Evolutionary conservation across 2,113 vertebrate species (phyloP).

Genomic region (Ornithorhynchus anatinus): DNA sequence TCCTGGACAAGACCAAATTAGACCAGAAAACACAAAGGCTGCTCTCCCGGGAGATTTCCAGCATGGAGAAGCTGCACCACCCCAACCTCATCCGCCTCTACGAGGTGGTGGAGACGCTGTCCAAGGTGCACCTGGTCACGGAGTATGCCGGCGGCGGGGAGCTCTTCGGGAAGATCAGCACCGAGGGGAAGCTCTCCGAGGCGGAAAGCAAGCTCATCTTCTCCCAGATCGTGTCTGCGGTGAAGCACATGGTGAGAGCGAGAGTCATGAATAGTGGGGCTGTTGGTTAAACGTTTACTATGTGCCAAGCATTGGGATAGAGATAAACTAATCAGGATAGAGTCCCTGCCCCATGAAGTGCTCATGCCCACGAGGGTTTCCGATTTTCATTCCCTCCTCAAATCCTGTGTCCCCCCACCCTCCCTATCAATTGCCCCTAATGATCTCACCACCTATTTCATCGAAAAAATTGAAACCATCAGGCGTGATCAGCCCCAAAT

Average conservation of each 20-base stretch:
- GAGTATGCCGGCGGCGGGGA: slow-evolving; percentile 94
- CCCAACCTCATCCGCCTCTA: slow-evolving; percentile 96
- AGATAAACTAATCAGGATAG: too few species aligned
- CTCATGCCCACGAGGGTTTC: too few species aligned
- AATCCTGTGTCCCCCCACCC: too few species aligned
- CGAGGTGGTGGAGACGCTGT: slow-evolving; percentile 96
- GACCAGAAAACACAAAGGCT: slow-evolving; percentile 93
- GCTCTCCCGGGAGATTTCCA: slow-evolving; percentile 93
- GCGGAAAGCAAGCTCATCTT: slow-evolving; percentile 88
- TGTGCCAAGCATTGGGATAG: too few species aligned
- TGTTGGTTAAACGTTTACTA: too few species aligned
- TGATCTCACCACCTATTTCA: too few species aligned
- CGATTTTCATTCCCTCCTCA: too few species aligned
- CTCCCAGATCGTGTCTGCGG: slow-evolving; percentile 94
- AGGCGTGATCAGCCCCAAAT: too few species aligned
- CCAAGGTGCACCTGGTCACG: slow-evolving; percentile 93
- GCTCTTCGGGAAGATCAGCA: slow-evolving; percentile 93
- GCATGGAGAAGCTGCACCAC: slow-evolving; percentile 96
- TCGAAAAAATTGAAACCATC: too few species aligned
- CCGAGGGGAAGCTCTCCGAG: slow-evolving; percentile 90
- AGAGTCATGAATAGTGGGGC: too few species aligned
- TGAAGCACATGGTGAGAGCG: slow-evolving; percentile 96
- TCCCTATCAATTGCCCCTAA: too few species aligned
- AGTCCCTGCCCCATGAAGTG: too few species aligned
- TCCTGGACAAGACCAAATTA: slow-evolving; percentile 95